Evolutionary conservation across 2,797 vertebrate genomes (phyloP).

Genomic region (Ataeniobius toweri): DNA sequence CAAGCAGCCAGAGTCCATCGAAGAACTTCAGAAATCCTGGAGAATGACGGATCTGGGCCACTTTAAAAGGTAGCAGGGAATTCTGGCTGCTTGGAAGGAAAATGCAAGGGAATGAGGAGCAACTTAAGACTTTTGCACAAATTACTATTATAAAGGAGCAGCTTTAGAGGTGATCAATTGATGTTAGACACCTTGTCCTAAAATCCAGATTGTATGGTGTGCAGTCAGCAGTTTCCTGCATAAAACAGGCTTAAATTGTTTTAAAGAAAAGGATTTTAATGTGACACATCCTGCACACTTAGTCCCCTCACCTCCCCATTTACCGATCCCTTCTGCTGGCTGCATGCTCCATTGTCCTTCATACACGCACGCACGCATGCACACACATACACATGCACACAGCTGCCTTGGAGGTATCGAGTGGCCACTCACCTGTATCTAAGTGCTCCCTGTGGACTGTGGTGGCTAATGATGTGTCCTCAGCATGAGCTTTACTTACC

Average conservation of each 20-base stretch:
- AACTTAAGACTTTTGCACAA: slow-evolving; percentile 10
- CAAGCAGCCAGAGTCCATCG: neutral
- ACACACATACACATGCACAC: slow-evolving; percentile 25
- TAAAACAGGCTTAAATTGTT: neutral
- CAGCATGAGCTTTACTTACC: slow-evolving; percentile 81
- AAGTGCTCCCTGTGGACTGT: slow-evolving; percentile 69
- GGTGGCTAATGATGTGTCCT: slow-evolving; percentile 80
- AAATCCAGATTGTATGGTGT: slow-evolving; percentile 63
- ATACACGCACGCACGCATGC: slow-evolving; percentile 17
- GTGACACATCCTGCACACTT: slow-evolving; percentile 40
- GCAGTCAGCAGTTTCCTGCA: slow-evolving; percentile 11
- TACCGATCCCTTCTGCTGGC: slow-evolving; percentile 64
- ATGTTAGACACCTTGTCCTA: neutral
- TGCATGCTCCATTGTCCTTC: slow-evolving; percentile 75
- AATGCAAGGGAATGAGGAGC: neutral
- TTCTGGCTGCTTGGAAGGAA: slow-evolving; percentile 5
- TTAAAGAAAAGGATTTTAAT: slow-evolving; percentile 21
- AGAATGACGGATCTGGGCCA: neutral
- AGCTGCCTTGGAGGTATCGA: slow-evolving; percentile 66
- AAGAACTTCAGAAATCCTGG: neutral
- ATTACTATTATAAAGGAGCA: neutral
- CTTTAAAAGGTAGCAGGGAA: neutral
- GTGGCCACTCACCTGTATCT: slow-evolving; percentile 79
- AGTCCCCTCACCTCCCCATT: slow-evolving; percentile 57
- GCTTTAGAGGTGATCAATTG: neutral